Evolutionary conservation across 2,888 invertebrate genomes (phyloP).

Genomic region (Fissipunctia ypsillon): DNA sequence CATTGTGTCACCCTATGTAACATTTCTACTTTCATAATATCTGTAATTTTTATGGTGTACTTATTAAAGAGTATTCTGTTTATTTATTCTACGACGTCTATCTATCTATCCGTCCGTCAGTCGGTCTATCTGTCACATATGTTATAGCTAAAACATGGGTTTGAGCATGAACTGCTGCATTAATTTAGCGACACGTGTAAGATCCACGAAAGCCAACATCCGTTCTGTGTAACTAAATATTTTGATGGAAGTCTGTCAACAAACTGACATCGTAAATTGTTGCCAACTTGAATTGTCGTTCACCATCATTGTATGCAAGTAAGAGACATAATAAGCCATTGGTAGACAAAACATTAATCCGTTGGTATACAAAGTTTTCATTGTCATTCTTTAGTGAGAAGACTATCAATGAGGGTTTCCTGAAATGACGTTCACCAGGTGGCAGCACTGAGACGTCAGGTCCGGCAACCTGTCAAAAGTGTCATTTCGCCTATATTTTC

Average conservation of each 20-base stretch:
- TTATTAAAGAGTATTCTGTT: too few relatives aligned
- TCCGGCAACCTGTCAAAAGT: too few relatives aligned
- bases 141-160: constrained; percentile 7
- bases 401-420: too few relatives aligned
- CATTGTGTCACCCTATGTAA: too few relatives aligned
- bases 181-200: constrained; percentile 9
- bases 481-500: too few relatives aligned
- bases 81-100: too few relatives aligned
- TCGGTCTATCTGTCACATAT: neutral
- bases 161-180: neutral
- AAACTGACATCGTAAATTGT: constrained; percentile 19
- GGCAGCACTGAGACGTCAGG: too few relatives aligned
- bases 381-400: neutral
- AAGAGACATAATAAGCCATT: constrained; percentile 3
- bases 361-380: neutral
- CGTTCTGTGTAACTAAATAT: constrained; percentile 43
- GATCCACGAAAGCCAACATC: constrained; percentile 1
- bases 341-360: constrained; percentile 12
- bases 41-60: too few relatives aligned
- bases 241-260: constrained; percentile 42
- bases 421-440: too few relatives aligned
- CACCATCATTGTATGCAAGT: constrained; percentile 12
- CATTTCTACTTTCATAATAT: too few relatives aligned
- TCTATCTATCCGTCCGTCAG: neutral
- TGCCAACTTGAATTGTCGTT: neutral